phyloP scores from a whole-genome alignment of 2,797 vertebrate species.

The Myiothlypis chrysogaster region DNA sequence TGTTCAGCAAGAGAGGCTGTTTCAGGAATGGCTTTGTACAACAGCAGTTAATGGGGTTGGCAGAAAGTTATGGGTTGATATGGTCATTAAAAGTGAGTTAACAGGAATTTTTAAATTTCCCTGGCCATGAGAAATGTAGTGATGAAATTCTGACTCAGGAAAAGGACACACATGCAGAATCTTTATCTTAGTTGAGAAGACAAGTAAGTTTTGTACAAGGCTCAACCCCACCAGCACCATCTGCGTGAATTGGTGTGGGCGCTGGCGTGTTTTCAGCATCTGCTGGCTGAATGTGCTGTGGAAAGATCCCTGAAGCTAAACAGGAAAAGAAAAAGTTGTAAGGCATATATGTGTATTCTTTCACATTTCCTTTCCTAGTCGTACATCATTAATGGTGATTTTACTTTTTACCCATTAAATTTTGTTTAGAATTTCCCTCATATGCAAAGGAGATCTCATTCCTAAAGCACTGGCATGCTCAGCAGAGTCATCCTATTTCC shows the following conservation, averaged over 20 bases:
- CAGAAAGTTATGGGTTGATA: not conserved
- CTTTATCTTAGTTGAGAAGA: conserved; percentile 1
- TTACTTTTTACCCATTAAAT: not conserved
- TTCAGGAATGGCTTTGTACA: not conserved
- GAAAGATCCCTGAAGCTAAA: conserved; percentile 12
- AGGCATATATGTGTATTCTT: not conserved
- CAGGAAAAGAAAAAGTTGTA: not conserved
- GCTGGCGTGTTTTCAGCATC: conserved; percentile 4
- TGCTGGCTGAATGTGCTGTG: conserved; percentile 4
- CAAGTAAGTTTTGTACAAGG: not conserved
- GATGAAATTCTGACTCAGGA: not conserved
- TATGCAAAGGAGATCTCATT: not conserved
- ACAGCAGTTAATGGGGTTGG: not conserved
- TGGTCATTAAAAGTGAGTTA: not conserved
- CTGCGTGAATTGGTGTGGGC: not conserved
- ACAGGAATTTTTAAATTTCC: conserved; percentile 6
- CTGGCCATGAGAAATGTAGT: not conserved
- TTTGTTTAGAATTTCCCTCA: not conserved
- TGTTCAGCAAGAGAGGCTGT: not conserved
- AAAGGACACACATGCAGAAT: not conserved
- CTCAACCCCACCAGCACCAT: conserved; percentile 2
- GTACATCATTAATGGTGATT: not conserved
- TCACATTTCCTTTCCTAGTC: not conserved
- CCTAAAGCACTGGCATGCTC: not conserved
- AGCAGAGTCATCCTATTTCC: not conserved